A percentile compares a stretch with the other conserved stretches of the same genome.
phyloP scores from a whole-genome alignment of 2,888 invertebrate genomes.

The Microplitis manilae region DNA sequence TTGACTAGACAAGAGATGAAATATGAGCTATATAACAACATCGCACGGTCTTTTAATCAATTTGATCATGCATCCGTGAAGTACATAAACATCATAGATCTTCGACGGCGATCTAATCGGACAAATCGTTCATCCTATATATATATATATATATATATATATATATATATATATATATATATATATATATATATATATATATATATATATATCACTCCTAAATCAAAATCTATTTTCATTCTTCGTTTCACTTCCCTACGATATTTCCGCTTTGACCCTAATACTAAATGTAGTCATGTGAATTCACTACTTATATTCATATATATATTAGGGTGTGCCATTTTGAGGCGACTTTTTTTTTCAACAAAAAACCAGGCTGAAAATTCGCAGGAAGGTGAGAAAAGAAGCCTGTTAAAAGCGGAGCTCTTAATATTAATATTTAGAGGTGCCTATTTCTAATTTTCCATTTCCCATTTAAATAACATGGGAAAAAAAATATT shows the following conservation, averaged over 20 bases:
- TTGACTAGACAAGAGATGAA: not conserved
- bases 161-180: conserved; percentile 57
- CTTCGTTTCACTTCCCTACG: conserved; percentile 12
- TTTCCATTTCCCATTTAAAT: too few species aligned
- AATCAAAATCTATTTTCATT: conserved; percentile 54
- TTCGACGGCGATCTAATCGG: conserved; percentile 49
- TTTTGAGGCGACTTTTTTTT: too few species aligned
- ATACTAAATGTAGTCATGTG: too few species aligned
- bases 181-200: conserved; percentile 55
- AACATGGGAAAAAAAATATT: too few species aligned
- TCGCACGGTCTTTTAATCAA: conserved; percentile 61
- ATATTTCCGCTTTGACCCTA: conserved; percentile 10
- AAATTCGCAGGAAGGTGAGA: too few species aligned
- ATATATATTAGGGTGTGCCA: too few species aligned
- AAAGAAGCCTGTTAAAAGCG: too few species aligned
- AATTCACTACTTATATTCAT: too few species aligned
- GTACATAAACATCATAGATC: not conserved
- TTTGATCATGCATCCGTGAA: conserved; percentile 44
- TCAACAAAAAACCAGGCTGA: too few species aligned
- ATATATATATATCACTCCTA: conserved; percentile 51
- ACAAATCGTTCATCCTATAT: conserved; percentile 63
- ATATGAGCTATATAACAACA: not conserved
- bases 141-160: conserved; percentile 56
- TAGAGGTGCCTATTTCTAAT: too few species aligned
- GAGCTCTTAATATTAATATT: too few species aligned